Base-by-base conservation (phyloP, 2,113 vertebrate genomes). In the Sylvicapra grimmia region DNA sequence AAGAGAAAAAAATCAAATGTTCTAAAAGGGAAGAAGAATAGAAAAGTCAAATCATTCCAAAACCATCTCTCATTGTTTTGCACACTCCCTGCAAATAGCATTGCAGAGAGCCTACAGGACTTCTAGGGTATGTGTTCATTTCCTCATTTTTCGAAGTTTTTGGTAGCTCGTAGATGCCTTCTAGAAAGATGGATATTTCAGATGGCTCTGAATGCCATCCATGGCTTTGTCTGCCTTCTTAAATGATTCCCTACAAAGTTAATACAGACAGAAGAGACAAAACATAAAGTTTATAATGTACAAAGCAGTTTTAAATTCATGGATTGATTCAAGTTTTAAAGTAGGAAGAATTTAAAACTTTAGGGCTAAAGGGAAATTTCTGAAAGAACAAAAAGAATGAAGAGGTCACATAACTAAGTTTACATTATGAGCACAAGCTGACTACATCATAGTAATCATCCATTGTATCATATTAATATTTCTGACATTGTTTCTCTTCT, bases 1-100 rank as follows among this genome's bases (percentile, higher is more conserved):
- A 83, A 83, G 23, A 53, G 29, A 51, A 51, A 83, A 53, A 97
- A 98, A 77, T 89, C 49, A 97, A 98, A 95, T 94, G 83, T 94
- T 90, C 77, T 56, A 59, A 92, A 83, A 93, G 49, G 44, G 94
- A 90, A 93, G 87, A 97, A 79, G 59, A 86, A 40, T 72, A 97
- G 86, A 96, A 85, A 97, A 85, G 68, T 75, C 95, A 86, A 59
- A 72, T 94, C 29, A 84, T 97, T 87, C 25, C 23, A 33, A 33
- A 95, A 90, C 53, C 29, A 18, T 89, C 49, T 83, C 63, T 90
- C 21, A 31, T 61, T 14, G 65, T 65, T 47, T 79, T 53, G 91
- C 59, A 72, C 47, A 89, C 63, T 72, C 63, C 63, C 29, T 91
- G 7, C 10, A 33, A 33, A 31, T 4, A 13, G 31, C 15, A 1